Evolutionary conservation across 1,140 invertebrate genomes (phyloP).

Genomic region (Gryon sp.): DNA sequence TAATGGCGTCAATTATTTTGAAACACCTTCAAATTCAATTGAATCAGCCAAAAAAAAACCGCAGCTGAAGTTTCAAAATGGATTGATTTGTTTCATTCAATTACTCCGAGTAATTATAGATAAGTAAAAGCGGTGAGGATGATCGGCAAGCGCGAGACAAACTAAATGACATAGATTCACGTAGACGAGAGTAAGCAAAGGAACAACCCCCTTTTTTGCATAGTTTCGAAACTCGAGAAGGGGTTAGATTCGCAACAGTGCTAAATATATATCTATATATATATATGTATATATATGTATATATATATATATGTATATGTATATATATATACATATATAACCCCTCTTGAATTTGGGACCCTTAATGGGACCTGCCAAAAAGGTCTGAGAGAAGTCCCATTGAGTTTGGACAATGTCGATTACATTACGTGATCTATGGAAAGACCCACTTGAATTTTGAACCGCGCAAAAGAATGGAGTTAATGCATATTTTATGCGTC

Average conservation of each 20-base stretch:
- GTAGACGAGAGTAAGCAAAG: conserved; percentile 24
- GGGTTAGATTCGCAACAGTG: conserved; percentile 65
- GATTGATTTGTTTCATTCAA: no score
- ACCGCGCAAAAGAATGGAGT: conserved; percentile 44
- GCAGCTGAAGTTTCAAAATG: no score
- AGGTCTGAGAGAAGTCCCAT: conserved; percentile 58
- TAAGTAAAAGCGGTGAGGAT: conserved; percentile 35
- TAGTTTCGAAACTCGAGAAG: conserved; percentile 66
- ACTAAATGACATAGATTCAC: conserved; percentile 60
- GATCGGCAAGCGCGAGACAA: conserved; percentile 30
- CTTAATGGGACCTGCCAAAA: conserved; percentile 70
- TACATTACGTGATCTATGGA: conserved; percentile 71
- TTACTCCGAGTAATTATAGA: conserved; percentile 30
- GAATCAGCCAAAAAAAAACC: no score
- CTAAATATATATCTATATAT: no score
- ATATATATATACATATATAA: no score
- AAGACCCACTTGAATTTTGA: conserved; percentile 71
- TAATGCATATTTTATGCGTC: conserved; percentile 71
- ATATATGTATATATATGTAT: no score
- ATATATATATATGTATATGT: no score
- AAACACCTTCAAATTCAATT: no score
- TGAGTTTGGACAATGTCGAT: conserved; percentile 59
- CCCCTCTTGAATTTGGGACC: conserved; percentile 49
- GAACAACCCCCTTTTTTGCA: conserved; percentile 40
- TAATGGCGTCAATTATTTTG: no score